Evolutionary conservation across 2,888 invertebrate species (phyloP).

Genomic region (Tipula helvola): DNA sequence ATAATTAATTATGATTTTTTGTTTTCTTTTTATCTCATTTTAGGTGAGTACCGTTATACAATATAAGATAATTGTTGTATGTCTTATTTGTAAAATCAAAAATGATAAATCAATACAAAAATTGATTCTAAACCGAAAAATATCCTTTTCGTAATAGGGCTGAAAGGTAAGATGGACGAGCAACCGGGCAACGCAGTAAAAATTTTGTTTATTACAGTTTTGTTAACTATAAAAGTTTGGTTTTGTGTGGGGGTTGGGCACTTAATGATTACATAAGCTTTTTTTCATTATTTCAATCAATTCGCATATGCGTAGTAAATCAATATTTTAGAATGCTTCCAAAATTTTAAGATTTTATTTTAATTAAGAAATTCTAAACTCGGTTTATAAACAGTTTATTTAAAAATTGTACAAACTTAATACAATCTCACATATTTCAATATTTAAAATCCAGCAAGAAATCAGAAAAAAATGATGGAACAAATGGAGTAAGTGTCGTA

Average conservation of each 20-base stretch:
- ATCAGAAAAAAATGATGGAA: no score
- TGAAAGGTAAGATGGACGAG: not conserved
- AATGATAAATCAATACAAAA: not conserved
- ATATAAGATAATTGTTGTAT: not conserved
- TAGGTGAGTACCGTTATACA: slow-evolving; percentile 1
- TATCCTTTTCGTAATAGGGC: not conserved
- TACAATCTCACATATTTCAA: no score
- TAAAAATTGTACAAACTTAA: no score
- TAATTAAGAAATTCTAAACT: no score
- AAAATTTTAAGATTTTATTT: no score
- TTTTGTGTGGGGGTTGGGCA: not conserved
- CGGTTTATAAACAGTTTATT: no score
- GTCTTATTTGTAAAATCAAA: not conserved
- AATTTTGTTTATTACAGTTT: not conserved
- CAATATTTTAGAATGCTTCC: no score
- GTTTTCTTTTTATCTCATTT: not conserved
- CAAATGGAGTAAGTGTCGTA: no score
- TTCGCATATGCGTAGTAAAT: no score
- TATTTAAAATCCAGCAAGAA: no score
- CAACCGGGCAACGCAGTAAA: not conserved
- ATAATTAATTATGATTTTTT: not conserved
- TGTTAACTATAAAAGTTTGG: not conserved
- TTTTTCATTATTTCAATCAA: not conserved
- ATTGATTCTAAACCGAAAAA: not conserved
- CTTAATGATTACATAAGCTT: not conserved